Conservation (phyloP, 1,140 invertebrate species). For the Nasonia vitripennis region DNA sequence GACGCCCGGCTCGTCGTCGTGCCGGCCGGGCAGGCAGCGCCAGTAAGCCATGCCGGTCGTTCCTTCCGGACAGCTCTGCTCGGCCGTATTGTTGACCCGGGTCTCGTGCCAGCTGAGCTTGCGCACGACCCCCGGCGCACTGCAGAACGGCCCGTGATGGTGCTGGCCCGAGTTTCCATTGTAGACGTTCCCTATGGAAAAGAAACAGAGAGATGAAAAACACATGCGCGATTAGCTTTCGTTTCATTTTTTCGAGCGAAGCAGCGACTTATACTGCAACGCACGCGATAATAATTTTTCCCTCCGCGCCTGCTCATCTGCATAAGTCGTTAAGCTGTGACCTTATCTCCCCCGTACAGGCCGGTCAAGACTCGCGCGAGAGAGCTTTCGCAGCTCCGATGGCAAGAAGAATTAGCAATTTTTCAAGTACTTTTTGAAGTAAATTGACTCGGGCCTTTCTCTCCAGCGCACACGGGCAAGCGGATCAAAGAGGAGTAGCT, state of each 20-base stretch:
- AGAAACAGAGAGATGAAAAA: background rate
- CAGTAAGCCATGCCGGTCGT: conserved; percentile 90
- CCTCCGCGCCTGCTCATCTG: background rate
- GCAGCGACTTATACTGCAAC: background rate
- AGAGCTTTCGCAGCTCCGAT: background rate
- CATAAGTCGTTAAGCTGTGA: background rate
- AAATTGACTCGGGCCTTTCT: background rate
- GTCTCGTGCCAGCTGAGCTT: conserved; percentile 87
- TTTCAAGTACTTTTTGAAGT: background rate
- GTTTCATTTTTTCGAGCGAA: background rate
- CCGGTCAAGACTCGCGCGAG: background rate
- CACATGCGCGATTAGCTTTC: background rate
- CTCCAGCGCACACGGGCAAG: background rate
- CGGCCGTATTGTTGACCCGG: conserved; percentile 83
- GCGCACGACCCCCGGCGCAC: background rate
- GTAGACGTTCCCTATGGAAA: background rate
- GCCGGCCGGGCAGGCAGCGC: conserved; percentile 78
- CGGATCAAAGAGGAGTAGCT: background rate
- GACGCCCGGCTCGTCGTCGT: conserved; percentile 59
- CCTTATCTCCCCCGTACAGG: background rate
- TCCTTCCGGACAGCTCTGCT: conserved; percentile 92
- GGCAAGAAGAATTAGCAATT: background rate
- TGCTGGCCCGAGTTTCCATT: background rate
- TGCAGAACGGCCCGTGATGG: background rate
- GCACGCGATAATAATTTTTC: background rate